phyloP scores from a whole-genome alignment of 2,797 vertebrate genomes.

The Lutjanus campechanus region DNA sequence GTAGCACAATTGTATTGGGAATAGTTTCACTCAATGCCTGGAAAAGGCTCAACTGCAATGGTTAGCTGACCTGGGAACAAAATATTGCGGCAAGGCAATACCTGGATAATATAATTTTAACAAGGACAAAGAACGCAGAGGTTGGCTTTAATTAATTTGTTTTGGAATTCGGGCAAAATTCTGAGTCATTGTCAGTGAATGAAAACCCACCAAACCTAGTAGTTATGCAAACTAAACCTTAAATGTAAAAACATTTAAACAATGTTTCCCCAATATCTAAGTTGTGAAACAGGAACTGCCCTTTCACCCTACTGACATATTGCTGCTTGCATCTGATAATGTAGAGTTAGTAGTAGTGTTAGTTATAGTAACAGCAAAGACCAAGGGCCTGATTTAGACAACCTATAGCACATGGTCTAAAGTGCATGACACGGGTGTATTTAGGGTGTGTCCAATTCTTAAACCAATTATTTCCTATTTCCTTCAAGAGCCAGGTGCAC shows the following conservation, averaged over 20 bases:
- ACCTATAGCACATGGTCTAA: too few species aligned
- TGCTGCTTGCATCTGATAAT: too few species aligned
- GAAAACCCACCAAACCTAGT: background rate
- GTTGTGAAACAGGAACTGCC: too few species aligned
- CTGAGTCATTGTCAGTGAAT: background rate
- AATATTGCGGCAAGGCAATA: background rate
- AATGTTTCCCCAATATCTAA: too few species aligned
- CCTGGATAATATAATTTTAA: background rate
- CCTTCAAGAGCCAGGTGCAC: too few species aligned
- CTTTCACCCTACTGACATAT: too few species aligned
- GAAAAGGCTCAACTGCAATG: conserved; percentile 11
- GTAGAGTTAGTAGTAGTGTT: too few species aligned
- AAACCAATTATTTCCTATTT: too few species aligned
- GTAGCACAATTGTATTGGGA: conserved; percentile 41
- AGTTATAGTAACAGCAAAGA: too few species aligned
- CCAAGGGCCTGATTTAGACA: too few species aligned
- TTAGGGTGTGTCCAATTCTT: too few species aligned
- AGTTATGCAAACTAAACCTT: background rate
- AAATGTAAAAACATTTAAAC: background rate
- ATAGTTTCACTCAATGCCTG: conserved; percentile 37
- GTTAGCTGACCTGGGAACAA: conserved; percentile 19
- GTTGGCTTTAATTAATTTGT: background rate
- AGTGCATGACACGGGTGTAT: too few species aligned
- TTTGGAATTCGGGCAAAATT: background rate
- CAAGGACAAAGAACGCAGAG: background rate